A percentile compares a stretch with the other conserved stretches of the same genome.
phyloP scores from a whole-genome alignment of 2,113 vertebrate species.

The Antechinus flavipes region DNA sequence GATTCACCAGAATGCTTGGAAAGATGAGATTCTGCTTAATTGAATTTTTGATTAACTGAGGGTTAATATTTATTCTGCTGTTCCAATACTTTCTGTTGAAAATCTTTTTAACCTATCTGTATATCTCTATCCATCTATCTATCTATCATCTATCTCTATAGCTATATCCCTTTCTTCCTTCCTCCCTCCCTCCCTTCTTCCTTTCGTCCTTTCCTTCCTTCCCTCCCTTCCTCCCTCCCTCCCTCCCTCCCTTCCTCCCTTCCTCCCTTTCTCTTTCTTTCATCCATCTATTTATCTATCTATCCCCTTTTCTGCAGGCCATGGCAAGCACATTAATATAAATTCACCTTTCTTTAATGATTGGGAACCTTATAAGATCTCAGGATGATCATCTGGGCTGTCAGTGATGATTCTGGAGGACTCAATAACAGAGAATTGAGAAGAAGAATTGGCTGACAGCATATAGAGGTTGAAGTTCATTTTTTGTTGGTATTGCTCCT shows the following conservation, averaged over 20 bases:
- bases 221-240: too few species aligned
- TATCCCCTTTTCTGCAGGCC: neutral
- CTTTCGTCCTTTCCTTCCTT: too few species aligned
- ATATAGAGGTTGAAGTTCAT: neutral
- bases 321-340: constrained; percentile 16
- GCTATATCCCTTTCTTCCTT: too few species aligned
- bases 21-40: neutral
- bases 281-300: too few species aligned
- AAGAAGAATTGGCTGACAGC: neutral
- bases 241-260: too few species aligned
- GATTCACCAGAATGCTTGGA: neutral
- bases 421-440: neutral
- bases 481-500: neutral
- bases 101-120: neutral
- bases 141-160: too few species aligned
- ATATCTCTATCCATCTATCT: neutral
- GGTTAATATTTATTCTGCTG: neutral
- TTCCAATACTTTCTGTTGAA: constrained; percentile 28
- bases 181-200: too few species aligned
- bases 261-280: too few species aligned
- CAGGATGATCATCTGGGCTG: constrained; percentile 14
- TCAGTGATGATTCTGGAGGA: neutral
- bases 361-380: constrained; percentile 2
- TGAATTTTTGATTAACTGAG: constrained; percentile 1
- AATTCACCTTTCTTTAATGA: constrained; percentile 30